Evolutionary conservation across 2,797 vertebrate species (phyloP).

Genomic region (Babyrousa celebensis): DNA sequence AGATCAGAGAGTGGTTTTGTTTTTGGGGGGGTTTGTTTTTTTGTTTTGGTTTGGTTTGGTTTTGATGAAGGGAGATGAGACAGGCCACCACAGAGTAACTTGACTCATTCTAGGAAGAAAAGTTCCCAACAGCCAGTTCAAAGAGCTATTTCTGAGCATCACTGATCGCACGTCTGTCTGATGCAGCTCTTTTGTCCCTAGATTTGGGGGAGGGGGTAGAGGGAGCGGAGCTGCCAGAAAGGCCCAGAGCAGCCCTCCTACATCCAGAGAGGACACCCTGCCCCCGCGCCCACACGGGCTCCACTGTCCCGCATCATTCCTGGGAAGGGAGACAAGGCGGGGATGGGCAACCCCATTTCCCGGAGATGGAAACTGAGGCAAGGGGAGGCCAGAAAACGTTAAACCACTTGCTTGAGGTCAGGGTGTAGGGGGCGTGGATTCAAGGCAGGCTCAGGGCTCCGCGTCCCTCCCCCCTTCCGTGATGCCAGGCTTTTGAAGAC

Average conservation of each 20-base stretch:
- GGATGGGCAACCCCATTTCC: neutral
- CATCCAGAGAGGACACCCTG: neutral
- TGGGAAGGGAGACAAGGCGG: neutral
- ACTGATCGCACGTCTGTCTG: neutral
- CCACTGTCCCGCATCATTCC: neutral
- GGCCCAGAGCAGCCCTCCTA: neutral
- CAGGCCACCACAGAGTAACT: accelerated
- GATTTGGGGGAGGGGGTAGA: neutral
- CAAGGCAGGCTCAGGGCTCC: neutral
- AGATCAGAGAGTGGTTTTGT: neutral
- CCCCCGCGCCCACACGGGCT: accelerated
- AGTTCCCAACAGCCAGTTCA: neutral
- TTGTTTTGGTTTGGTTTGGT: neutral
- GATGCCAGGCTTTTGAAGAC: neutral
- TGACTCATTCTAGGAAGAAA: neutral
- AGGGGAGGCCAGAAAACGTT: neutral
- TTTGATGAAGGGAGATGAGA: neutral
- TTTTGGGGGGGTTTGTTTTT: too few relatives aligned
- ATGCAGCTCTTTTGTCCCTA: neutral
- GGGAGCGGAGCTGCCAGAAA: neutral
- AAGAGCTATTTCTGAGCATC: neutral
- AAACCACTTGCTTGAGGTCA: neutral
- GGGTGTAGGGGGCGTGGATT: neutral
- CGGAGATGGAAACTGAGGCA: neutral
- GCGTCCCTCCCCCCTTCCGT: neutral